Conservation (phyloP, 2,888 invertebrate genomes). For the Rotaria socialis region DNA sequence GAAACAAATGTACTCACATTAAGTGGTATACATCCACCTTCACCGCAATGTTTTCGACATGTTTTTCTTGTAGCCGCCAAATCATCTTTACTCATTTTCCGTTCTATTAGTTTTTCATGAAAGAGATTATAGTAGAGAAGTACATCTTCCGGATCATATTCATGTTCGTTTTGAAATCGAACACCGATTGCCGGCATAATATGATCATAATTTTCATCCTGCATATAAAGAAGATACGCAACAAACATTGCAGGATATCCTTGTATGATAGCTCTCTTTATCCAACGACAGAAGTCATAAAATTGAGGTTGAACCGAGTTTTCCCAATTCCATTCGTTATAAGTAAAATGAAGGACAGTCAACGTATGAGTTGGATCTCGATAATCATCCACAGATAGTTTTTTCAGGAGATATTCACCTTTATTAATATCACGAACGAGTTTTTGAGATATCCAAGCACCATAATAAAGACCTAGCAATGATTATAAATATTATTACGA, state of each 20-base stretch:
- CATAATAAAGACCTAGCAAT: neutral
- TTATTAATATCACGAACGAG: neutral
- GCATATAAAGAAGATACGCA: neutral
- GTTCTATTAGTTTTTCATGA: neutral
- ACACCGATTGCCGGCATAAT: neutral
- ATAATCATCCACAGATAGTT: neutral
- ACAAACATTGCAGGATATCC: neutral
- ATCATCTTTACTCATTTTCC: neutral
- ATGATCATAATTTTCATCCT: neutral
- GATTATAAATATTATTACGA: neutral
- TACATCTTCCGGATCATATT: neutral
- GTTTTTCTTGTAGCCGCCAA: neutral
- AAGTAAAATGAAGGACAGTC: neutral
- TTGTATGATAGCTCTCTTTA: neutral
- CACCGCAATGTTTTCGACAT: neutral
- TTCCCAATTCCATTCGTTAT: neutral
- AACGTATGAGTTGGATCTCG: neutral
- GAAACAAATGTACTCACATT: neutral
- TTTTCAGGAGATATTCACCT: neutral
- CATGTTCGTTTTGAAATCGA: neutral
- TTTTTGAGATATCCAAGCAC: slow-evolving; percentile 23
- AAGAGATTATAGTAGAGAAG: neutral
- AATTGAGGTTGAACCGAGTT: neutral
- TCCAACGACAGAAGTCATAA: neutral
- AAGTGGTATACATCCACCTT: slow-evolving; percentile 20